Evolutionary conservation across 2,888 invertebrate genomes (phyloP), one percentile per base, ranked within the genome.

Genomic region (Rhagium mordax): DNA sequence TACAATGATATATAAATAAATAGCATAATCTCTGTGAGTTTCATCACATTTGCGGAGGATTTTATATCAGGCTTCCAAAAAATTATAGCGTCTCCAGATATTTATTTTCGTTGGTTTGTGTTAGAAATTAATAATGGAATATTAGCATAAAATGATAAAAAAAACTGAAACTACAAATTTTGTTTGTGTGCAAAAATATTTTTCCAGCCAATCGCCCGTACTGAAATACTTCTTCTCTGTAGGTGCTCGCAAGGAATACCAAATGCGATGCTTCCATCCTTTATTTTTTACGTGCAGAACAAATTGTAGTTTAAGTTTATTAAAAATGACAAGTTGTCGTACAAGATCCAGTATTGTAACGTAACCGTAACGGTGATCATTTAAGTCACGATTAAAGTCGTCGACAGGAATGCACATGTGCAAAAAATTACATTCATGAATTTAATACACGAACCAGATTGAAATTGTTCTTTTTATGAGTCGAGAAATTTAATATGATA

Each of bases 241-340:
- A 53, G 20, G 53, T 16, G 65, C 53, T 53, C 20, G 13, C 53
- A 51, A 13, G 21, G 51, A 53, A 41, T 65, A 65, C 41, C 49
- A 65, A 53, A 53, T 41, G 29, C 53, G 29, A 24, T 20, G 59
- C 7, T 29, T 53, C 18, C 18, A n/a, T 29, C 53, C 18, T 41
- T 29, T 65, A 29, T 13, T 65, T 8, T 51, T 53, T 65, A 53
- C 65, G 65, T 53, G 65, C 53, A 29, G 65, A 65, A 65, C 65
- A 65, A 65, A 65, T 65, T 65, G 65, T 53, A 65, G 53, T 53
- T 65, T 65, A 65, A 29, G 53, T 65, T 65, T 65, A 65, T 65
- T 65, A 65, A 65, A 65, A 65, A 65, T 65, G 65, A 65, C 65
- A 65, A 65, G 65, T 65, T 65, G 65, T 65, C 65, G 65, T 65